These are phyloP conservation scores for Chrysolina oricalcia DNA, from an alignment of 2,888 invertebrate genomes.

Conservation along the genomic window DNA sequence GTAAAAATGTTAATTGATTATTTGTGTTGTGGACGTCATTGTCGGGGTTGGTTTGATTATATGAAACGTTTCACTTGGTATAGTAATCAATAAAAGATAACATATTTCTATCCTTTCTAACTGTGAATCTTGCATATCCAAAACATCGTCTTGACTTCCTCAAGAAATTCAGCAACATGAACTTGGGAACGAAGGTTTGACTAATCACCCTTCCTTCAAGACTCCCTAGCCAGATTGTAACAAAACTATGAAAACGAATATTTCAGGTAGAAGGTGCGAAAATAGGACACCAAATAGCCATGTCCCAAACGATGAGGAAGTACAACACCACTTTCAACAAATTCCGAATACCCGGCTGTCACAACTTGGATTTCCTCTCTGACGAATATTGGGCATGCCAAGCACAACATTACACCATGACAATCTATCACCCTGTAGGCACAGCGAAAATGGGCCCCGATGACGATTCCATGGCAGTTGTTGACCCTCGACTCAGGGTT, in stretches of 20 bases:
- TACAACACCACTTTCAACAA: conserved; percentile 79
- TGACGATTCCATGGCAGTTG: conserved; percentile 77
- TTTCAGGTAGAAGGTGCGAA: conserved; percentile 83
- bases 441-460: conserved; percentile 87
- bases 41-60: too few species aligned
- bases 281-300: conserved; percentile 76
- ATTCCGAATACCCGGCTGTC: conserved; percentile 80
- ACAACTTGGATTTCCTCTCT: conserved; percentile 76
- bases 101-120: too few species aligned
- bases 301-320: conserved; percentile 76
- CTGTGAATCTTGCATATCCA: too few species aligned
- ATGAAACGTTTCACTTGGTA: too few species aligned
- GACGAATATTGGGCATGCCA: conserved; percentile 87
- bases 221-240: background rate
- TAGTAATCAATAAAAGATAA: too few species aligned
- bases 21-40: too few species aligned
- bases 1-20: too few species aligned
- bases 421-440: conserved; percentile 88
- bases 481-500: conserved; percentile 79
- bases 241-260: background rate
- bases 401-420: conserved; percentile 83
- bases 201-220: too few species aligned
- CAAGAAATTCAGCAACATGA: too few species aligned
- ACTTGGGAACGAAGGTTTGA: too few species aligned
- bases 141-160: too few species aligned